Conservation (phyloP, 2,888 invertebrate species). For the Rhimphoctona megacephalus region DNA sequence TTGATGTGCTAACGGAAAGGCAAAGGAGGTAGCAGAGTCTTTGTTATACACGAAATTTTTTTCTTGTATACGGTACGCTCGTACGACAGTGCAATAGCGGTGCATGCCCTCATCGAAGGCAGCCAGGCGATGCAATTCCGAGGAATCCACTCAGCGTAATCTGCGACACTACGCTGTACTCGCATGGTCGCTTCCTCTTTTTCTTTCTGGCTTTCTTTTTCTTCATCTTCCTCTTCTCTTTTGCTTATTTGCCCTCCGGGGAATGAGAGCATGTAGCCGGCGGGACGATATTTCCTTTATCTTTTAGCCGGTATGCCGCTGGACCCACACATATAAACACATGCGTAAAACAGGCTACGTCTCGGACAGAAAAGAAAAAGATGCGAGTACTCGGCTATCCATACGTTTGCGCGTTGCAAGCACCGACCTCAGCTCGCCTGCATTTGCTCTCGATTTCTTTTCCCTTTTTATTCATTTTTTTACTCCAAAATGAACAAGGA, state of each 20-base stretch:
- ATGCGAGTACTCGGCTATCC: constrained; percentile 30
- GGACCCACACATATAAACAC: constrained; percentile 21
- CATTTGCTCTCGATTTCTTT: constrained; percentile 12
- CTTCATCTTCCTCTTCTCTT: constrained; percentile 42
- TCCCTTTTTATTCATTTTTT: constrained; percentile 1
- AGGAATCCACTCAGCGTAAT: constrained; percentile 80
- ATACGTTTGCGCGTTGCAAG: constrained; percentile 24
- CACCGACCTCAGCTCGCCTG: background rate
- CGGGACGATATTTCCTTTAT: constrained; percentile 64
- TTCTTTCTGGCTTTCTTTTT: constrained; percentile 11
- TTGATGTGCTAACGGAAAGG: background rate
- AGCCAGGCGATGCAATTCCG: constrained; percentile 75
- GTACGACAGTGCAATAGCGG: constrained; percentile 61
- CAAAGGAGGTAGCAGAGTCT: background rate
- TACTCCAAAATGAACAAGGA: background rate
- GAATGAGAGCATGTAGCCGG: constrained; percentile 54
- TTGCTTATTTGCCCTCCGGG: constrained; percentile 35
- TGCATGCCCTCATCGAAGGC: constrained; percentile 65
- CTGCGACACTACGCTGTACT: constrained; percentile 71
- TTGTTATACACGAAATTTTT: constrained; percentile 45
- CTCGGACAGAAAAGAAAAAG: constrained; percentile 37
- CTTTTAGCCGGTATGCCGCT: constrained; percentile 59
- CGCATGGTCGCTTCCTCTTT: constrained; percentile 36
- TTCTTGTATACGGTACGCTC: constrained; percentile 43
- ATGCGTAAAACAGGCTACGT: constrained; percentile 1